Evolutionary conservation across 2,797 vertebrate genomes (phyloP).

Genomic region (Crocodylus rhombifer): DNA sequence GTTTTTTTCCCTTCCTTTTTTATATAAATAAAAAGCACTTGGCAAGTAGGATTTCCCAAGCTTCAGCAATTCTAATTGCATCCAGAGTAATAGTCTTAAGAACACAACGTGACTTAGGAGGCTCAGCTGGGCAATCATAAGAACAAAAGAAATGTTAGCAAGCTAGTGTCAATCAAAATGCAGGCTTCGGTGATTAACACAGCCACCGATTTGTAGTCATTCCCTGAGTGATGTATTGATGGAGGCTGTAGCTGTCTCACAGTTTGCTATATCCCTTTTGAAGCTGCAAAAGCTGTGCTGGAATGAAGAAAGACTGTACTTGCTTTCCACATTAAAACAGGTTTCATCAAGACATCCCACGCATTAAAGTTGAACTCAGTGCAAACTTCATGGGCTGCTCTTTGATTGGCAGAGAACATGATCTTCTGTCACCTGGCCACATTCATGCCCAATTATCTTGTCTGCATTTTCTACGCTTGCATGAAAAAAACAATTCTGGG

Average conservation of each 20-base stretch:
- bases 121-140: slow-evolving; percentile 8
- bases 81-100: neutral
- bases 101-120: neutral
- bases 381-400: neutral
- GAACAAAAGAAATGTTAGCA: neutral
- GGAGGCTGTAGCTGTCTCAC: neutral
- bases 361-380: neutral
- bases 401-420: neutral
- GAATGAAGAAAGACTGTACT: neutral
- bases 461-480: too few relatives aligned
- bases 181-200: neutral
- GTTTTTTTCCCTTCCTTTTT: neutral
- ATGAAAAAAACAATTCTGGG: neutral
- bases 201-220: neutral
- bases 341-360: rapidly evolving
- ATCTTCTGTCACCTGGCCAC: neutral
- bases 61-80: slow-evolving; percentile 32
- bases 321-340: neutral
- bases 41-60: slow-evolving; percentile 39
- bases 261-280: rapidly evolving
- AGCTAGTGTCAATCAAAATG: neutral
- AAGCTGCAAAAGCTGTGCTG: neutral
- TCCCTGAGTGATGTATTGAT: neutral
- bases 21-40: neutral
- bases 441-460: neutral